Percentiles rank a stretch among this genome's conserved stretches.
These are phyloP conservation scores for Ctenoplectra terminalis DNA, from an alignment of 1,140 invertebrate species.

Conservation along the genomic window DNA sequence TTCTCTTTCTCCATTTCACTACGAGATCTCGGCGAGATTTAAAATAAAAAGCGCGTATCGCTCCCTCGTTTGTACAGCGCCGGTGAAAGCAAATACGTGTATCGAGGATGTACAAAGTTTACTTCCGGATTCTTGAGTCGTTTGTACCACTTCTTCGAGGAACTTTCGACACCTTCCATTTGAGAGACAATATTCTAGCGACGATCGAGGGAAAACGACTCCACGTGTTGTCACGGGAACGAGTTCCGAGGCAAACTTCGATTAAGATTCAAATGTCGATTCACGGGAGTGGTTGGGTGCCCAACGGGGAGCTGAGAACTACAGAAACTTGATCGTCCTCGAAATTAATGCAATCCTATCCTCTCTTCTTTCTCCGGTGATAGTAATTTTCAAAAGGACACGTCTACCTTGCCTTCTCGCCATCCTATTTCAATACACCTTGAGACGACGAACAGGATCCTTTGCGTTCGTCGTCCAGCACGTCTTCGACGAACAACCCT, in stretches of 20 bases:
- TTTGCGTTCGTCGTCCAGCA: background rate
- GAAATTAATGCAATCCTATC: constrained; percentile 32
- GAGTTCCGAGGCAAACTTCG: constrained; percentile 1
- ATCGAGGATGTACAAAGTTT: constrained; percentile 13
- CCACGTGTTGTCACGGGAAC: constrained; percentile 1
- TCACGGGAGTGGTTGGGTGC: background rate
- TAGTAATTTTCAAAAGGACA: background rate
- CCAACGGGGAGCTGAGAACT: constrained; percentile 17
- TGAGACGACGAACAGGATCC: background rate
- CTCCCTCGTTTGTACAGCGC: background rate
- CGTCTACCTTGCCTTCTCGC: no score
- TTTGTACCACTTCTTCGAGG: background rate
- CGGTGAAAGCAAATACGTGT: constrained; percentile 40
- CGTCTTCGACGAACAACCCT: background rate
- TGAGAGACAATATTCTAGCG: constrained; percentile 12
- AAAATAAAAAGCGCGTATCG: background rate
- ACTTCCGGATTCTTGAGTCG: background rate
- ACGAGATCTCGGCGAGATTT: background rate
- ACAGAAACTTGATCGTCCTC: constrained; percentile 20
- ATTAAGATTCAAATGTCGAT: constrained; percentile 35
- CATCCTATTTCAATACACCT: background rate
- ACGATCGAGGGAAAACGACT: background rate
- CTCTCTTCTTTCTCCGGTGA: background rate
- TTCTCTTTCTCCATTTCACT: background rate
- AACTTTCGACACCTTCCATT: background rate